phyloP scores from a whole-genome alignment of 2,888 invertebrate species.

The Ormyrus pomaceus region DNA sequence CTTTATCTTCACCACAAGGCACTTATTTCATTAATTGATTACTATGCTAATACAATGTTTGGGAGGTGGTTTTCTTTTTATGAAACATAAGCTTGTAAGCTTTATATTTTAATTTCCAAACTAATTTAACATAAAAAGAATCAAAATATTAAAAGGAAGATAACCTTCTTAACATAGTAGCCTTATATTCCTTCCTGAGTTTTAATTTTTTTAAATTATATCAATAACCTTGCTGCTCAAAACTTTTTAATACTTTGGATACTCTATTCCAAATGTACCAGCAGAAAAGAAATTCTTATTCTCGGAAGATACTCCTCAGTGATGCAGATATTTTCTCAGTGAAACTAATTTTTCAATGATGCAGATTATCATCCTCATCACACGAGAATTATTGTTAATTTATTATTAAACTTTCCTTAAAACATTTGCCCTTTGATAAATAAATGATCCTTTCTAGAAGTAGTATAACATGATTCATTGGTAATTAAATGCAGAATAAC shows the following conservation, averaged over 20 bases:
- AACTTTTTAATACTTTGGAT: slow-evolving; percentile 61
- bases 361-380: slow-evolving; percentile 30
- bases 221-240: slow-evolving; percentile 55
- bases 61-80: slow-evolving; percentile 74
- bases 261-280: slow-evolving; percentile 32
- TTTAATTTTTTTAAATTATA: slow-evolving; percentile 42
- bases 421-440: slow-evolving; percentile 15
- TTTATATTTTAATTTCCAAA: slow-evolving; percentile 7
- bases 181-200: slow-evolving; percentile 74
- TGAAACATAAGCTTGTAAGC: too few species aligned
- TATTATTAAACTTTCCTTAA: slow-evolving; percentile 37
- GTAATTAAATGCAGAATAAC: slow-evolving; percentile 58
- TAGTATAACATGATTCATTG: slow-evolving; percentile 69
- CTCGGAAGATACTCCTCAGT: slow-evolving; percentile 14
- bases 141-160: slow-evolving; percentile 65
- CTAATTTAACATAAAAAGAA: slow-evolving; percentile 14
- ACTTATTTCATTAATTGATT: slow-evolving; percentile 74
- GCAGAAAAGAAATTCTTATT: slow-evolving; percentile 28
- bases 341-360: neutral
- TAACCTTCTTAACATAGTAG: slow-evolving; percentile 74
- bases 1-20: slow-evolving; percentile 71
- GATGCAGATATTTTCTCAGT: slow-evolving; percentile 23
- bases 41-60: slow-evolving; percentile 70
- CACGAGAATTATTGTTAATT: slow-evolving; percentile 19
- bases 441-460: slow-evolving; percentile 61